These are phyloP conservation scores for Catocala nupta DNA, from an alignment of 2,888 invertebrate genomes.

Conservation along the genomic window DNA sequence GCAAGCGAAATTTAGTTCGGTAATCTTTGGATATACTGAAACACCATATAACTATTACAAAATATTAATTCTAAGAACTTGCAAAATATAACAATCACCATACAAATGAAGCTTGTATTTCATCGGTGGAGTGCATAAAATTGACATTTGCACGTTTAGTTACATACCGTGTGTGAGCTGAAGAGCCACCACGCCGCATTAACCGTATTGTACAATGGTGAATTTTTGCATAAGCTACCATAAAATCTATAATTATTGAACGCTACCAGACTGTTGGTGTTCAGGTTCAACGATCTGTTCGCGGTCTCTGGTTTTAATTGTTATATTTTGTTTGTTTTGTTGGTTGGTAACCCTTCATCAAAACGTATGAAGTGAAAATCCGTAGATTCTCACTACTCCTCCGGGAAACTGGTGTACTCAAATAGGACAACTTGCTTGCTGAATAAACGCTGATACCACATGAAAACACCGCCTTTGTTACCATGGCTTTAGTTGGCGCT, in stretches of 20 bases:
- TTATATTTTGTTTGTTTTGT: too few species aligned
- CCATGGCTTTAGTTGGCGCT: too few species aligned
- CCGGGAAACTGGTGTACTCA: too few species aligned
- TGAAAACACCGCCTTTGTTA: too few species aligned
- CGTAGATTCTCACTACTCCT: too few species aligned
- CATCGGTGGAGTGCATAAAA: slow-evolving; percentile 6
- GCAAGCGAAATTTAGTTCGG: too few species aligned
- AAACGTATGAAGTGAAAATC: background rate
- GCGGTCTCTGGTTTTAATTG: too few species aligned
- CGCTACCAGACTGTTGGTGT: slow-evolving; percentile 9
- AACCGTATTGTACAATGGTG: slow-evolving; percentile 18
- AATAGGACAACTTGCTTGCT: too few species aligned
- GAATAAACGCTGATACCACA: too few species aligned
- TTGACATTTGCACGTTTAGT: slow-evolving; percentile 11
- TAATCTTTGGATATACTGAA: background rate
- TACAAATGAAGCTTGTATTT: slow-evolving; percentile 1
- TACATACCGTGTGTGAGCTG: slow-evolving; percentile 5
- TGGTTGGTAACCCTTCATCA: background rate
- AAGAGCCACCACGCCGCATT: slow-evolving; percentile 8
- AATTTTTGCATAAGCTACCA: slow-evolving; percentile 14
- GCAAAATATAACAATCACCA: background rate
- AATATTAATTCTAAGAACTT: background rate
- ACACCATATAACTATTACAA: background rate
- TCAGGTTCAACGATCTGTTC: slow-evolving; percentile 17
- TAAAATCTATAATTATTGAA: slow-evolving; percentile 27